Percentiles rank a stretch among this genome's conserved stretches.
These are phyloP conservation scores for Astur gentilis DNA, from an alignment of 2,113 vertebrate genomes.

Conservation along the genomic window DNA sequence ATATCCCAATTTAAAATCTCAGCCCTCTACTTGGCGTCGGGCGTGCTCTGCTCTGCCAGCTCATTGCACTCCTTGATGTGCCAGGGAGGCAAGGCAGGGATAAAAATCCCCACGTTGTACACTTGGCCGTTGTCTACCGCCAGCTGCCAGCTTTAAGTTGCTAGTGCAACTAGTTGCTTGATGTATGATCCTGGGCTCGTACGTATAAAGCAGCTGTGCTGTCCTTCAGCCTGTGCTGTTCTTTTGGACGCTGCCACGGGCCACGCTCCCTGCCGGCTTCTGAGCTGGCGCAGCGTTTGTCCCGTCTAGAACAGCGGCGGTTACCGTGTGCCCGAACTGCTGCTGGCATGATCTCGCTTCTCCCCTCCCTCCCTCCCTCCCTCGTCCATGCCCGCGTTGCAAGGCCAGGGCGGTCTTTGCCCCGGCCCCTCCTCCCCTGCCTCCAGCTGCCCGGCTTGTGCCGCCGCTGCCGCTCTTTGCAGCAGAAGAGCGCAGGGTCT, in stretches of 20 bases:
- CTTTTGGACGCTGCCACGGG: neutral
- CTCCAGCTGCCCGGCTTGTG: too few species aligned
- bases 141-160: neutral
- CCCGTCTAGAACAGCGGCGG: neutral
- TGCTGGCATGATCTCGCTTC: neutral
- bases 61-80: neutral
- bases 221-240: neutral
- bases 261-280: fast-evolving
- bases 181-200: neutral
- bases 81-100: neutral
- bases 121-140: neutral
- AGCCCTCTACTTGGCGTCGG: neutral
- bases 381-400: fast-evolving
- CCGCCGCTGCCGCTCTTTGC: neutral
- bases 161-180: neutral
- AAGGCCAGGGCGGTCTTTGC: neutral
- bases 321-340: too few species aligned
- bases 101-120: neutral
- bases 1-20: neutral
- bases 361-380: neutral
- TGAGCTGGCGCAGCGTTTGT: neutral
- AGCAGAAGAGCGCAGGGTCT: too few species aligned
- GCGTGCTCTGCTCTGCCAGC: neutral
- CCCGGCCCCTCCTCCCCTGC: fast-evolving
- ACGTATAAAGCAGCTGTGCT: fast-evolving